phyloP scores from a whole-genome alignment of 2,113 vertebrate genomes.

The Sarotherodon lohbergeri region DNA sequence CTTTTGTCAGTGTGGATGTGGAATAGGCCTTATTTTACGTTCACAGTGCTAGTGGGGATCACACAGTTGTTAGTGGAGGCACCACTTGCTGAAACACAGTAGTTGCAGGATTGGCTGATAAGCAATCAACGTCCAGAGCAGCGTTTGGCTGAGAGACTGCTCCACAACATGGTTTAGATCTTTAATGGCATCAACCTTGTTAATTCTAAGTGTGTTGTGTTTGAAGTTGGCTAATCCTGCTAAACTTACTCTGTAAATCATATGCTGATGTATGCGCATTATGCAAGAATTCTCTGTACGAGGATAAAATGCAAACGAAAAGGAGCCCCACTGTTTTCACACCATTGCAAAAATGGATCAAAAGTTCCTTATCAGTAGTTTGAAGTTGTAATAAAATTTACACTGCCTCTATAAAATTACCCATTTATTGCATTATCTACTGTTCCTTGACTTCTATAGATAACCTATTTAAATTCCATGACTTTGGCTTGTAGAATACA shows the following conservation, averaged over 20 bases:
- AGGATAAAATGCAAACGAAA: neutral
- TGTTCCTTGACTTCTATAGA: neutral
- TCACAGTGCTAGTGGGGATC: neutral
- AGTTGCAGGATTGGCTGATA: neutral
- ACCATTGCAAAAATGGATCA: neutral
- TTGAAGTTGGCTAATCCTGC: neutral
- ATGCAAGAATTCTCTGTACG: neutral
- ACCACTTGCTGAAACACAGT: neutral
- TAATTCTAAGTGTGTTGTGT: neutral
- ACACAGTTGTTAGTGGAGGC: neutral
- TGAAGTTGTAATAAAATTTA: neutral
- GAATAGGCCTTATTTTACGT: rapidly evolving
- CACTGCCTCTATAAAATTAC: neutral
- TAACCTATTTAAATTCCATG: neutral
- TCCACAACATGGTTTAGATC: neutral
- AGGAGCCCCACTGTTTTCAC: neutral
- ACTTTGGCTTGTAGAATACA: neutral
- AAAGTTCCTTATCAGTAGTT: neutral
- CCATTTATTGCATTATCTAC: neutral
- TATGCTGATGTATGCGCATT: neutral
- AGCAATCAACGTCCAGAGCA: neutral
- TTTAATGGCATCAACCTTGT: rapidly evolving
- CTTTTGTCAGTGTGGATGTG: neutral
- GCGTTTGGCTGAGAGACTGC: neutral
- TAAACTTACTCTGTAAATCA: neutral